These are phyloP conservation scores for Platycheirus rosarum DNA, from an alignment of 2,888 invertebrate species.

Conservation along the genomic window DNA sequence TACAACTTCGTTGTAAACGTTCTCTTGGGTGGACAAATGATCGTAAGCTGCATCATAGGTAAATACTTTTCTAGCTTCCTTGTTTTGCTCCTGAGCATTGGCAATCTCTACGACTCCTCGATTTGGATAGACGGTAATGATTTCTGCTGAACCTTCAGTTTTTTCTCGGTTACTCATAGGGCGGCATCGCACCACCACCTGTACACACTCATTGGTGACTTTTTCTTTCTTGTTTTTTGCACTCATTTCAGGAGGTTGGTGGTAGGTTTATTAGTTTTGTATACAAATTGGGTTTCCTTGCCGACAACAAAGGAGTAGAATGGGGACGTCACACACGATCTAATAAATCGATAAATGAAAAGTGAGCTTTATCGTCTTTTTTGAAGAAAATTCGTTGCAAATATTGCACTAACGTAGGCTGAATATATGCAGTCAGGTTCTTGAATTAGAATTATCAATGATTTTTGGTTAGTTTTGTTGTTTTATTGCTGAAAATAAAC, in stretches of 20 bases:
- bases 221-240: conserved; percentile 79
- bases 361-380: neutral
- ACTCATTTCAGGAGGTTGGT: conserved; percentile 77
- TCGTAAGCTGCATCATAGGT: conserved; percentile 99
- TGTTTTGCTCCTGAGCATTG: conserved; percentile 86
- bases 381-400: neutral
- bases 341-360: conserved; percentile 64
- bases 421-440: conserved; percentile 48
- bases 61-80: conserved; percentile 94
- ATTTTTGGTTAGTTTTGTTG: conserved; percentile 23
- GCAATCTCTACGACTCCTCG: conserved; percentile 95
- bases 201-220: conserved; percentile 91
- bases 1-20: conserved; percentile 97
- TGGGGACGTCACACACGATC: conserved; percentile 44
- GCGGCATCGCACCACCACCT: conserved; percentile 98
- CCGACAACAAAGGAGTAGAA: conserved; percentile 30
- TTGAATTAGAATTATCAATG: conserved; percentile 42
- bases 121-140: conserved; percentile 92
- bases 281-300: conserved; percentile 54
- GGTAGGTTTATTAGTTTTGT: conserved; percentile 15
- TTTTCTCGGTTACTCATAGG: conserved; percentile 96
- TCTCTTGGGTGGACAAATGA: conserved; percentile 91
- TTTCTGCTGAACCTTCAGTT: conserved; percentile 82
- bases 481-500: conserved; percentile 52
- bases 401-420: conserved; percentile 46